Percentiles rank a stretch among this genome's conserved stretches.
phyloP scores from a whole-genome alignment of 23 tunicate genomes.

The Trididemnum nubilum region DNA sequence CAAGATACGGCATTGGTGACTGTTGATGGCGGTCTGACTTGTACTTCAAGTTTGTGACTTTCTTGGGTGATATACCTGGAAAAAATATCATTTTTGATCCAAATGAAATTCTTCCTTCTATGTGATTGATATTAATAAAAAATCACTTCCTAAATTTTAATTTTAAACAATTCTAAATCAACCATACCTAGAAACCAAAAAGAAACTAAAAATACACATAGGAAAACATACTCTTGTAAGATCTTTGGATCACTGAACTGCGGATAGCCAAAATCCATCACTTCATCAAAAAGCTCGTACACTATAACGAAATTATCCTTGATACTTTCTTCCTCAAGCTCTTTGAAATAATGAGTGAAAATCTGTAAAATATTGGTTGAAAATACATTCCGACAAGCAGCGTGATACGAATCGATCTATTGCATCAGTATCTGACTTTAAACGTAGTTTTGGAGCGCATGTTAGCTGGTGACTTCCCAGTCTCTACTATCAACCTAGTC shows the following conservation, averaged over 20 bases:
- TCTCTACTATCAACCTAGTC: no score
- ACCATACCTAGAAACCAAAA: no score
- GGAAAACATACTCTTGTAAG: constrained; percentile 80
- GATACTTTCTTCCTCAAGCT: constrained; percentile 93
- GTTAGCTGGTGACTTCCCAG: no score
- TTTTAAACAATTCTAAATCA: no score
- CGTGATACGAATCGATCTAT: not conserved
- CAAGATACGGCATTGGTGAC: constrained; percentile 98
- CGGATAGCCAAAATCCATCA: constrained; percentile 96
- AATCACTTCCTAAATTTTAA: no score
- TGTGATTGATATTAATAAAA: no score
- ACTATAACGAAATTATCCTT: constrained; percentile 98
- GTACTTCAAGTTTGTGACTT: constrained; percentile 92
- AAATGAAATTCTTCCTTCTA: no score
- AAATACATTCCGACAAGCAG: no score
- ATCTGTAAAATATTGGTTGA: constrained; percentile 50
- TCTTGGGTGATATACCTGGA: constrained; percentile 92
- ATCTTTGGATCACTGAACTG: constrained; percentile 98
- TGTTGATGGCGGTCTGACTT: constrained; percentile 97
- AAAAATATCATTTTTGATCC: not conserved
- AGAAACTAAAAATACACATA: no score
- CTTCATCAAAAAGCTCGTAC: constrained; percentile 95
- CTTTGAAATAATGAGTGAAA: constrained; percentile 94
- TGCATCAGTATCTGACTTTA: not conserved
- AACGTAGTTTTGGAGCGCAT: no score